phyloP scores from a whole-genome alignment of 2,113 vertebrate genomes.

The Recurvirostra avosetta region DNA sequence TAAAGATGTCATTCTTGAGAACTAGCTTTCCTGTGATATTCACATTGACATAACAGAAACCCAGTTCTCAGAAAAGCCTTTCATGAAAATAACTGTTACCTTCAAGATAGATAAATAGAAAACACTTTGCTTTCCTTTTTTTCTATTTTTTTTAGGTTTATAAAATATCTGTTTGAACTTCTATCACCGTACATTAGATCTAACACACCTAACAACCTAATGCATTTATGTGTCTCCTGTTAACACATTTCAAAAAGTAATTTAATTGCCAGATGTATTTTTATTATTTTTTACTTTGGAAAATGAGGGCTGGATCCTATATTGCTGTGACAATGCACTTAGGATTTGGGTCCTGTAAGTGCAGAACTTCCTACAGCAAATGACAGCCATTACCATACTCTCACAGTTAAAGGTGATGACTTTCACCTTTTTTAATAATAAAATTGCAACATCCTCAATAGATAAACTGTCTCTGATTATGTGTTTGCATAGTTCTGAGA shows the following conservation, averaged over 20 bases:
- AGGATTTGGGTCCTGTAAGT: neutral
- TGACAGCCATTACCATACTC: neutral
- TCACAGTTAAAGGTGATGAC: neutral
- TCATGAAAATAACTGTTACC: neutral
- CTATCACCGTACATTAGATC: neutral
- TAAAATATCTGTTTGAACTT: neutral
- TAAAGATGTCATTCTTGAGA: neutral
- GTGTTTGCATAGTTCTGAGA: neutral
- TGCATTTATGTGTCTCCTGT: neutral
- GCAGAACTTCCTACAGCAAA: neutral
- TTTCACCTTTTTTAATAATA: neutral
- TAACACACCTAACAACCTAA: neutral
- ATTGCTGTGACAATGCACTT: rapidly evolving
- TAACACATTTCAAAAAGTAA: neutral
- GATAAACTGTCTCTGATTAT: neutral
- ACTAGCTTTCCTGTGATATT: neutral
- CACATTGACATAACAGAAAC: neutral
- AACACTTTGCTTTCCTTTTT: neutral
- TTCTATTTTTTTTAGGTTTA: neutral
- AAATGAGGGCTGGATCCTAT: neutral
- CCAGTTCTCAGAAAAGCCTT: neutral
- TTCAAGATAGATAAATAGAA: neutral
- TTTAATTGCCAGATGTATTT: neutral
- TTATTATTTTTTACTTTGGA: neutral
- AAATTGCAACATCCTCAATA: neutral